Evolutionary conservation across 2,888 invertebrate species (phyloP).

Genomic region (Yponomeuta sedellus): DNA sequence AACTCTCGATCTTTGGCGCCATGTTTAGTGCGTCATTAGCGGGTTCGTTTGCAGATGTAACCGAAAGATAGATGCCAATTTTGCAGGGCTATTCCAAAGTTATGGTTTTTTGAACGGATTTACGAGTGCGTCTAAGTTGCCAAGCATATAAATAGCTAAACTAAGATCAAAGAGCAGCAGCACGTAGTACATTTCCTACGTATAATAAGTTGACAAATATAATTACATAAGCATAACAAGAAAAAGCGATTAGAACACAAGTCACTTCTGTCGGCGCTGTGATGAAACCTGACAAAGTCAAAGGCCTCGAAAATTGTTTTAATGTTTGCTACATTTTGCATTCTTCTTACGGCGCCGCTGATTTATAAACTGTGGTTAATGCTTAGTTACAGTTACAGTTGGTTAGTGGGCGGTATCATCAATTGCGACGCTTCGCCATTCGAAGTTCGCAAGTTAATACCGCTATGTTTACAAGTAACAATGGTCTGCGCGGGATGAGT

Average conservation of each 20-base stretch:
- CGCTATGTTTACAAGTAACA: conserved; percentile 32
- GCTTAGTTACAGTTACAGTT: conserved; percentile 14
- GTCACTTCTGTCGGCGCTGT: neutral
- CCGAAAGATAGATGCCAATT: neutral
- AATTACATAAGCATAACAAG: neutral
- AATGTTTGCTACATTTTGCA: neutral
- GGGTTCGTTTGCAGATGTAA: no score
- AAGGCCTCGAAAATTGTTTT: neutral
- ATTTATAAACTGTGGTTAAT: neutral
- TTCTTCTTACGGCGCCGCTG: neutral
- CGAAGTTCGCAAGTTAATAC: conserved; percentile 27
- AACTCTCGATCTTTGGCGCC: conserved; percentile 7
- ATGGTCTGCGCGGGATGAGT: conserved; percentile 32
- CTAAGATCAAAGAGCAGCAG: neutral
- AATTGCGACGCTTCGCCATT: conserved; percentile 33
- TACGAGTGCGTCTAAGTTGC: neutral
- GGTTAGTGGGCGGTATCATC: conserved; percentile 35
- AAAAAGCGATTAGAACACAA: neutral
- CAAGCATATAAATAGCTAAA: neutral
- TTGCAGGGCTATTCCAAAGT: neutral
- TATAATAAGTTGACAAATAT: neutral
- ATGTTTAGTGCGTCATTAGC: neutral
- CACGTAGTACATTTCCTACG: no score
- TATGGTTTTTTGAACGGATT: neutral
- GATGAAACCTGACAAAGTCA: neutral